Evolutionary conservation across 2,797 vertebrate species (phyloP), one percentile per base, ranked within the genome.

Genomic region (Peromyscus eremicus): DNA sequence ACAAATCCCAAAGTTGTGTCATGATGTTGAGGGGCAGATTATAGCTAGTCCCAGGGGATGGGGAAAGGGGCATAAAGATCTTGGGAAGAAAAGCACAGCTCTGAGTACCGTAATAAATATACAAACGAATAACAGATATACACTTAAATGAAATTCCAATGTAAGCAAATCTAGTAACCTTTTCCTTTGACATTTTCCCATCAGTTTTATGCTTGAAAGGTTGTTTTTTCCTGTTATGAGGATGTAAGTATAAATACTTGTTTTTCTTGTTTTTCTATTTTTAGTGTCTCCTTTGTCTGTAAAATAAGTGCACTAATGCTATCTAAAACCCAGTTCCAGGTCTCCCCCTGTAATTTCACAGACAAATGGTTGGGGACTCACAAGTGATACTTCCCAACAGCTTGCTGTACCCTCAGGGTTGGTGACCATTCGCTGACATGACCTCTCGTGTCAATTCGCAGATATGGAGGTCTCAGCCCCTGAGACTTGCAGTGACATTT

Each of bases 401-500:
- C 17, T 49, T 5, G 2, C 23, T 70, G 19, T 46, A 16, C 17
- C 8, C 0, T 94, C 13, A 27, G 23, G 11, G 1, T 4, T 17
- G 27, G 43, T 4, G 21, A 66, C 37, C 25, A 1, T 40, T 52
- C n/a, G 68, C 49, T 2, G 32, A 73, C 57, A 37, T 46, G 0
- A 89, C 16, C 46, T 46, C 57, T 88, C 76, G 73, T 73, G 64
- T 87, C 37, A 25, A 7, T 49, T 0, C 90, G 1, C 96, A 99
- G 99, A 98, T 99, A 79, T 98, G 97, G 96, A 97, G 99, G 94
- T 92, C 98, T 90, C 98, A 99, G 97, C 93, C 97, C 2, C 66
- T 99, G 90, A 94, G 17, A 16, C 97, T 99, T 40, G 98, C 98
- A 3, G 99, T 99, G 92, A 99, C 99, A 0, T 99, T 98, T 79